Evolutionary conservation across 2,888 invertebrate species (phyloP).

Genomic region (Melanophora roralis): DNA sequence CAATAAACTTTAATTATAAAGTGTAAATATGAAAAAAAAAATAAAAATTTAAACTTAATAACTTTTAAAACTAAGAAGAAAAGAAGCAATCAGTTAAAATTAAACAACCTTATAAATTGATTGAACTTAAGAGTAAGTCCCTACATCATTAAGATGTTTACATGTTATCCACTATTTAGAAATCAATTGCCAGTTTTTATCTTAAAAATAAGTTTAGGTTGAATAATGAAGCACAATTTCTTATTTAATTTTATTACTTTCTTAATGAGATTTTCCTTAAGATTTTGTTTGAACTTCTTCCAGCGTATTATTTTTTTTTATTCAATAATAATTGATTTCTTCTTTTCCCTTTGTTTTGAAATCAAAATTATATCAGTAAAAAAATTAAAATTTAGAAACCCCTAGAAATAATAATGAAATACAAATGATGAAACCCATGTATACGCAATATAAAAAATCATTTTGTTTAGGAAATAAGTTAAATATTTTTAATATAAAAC

Average conservation of each 20-base stretch:
- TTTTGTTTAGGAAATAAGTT: slow-evolving; percentile 36
- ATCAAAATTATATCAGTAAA: slow-evolving; percentile 41
- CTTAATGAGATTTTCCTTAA: no score
- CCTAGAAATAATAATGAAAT: neutral
- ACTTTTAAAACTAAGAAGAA: neutral
- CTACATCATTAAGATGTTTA: no score
- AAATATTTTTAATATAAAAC: slow-evolving; percentile 24
- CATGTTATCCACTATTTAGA: no score
- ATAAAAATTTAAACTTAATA: neutral
- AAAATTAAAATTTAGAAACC: neutral
- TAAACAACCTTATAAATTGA: no score
- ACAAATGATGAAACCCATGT: slow-evolving; percentile 68
- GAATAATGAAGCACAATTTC: no score
- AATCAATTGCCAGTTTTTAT: no score
- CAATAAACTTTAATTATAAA: slow-evolving; percentile 41
- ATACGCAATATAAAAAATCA: slow-evolving; percentile 69
- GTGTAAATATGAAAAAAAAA: slow-evolving; percentile 5
- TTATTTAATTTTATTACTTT: no score
- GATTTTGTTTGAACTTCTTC: no score
- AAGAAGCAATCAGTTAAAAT: no score
- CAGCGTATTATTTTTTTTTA: neutral
- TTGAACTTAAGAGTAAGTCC: no score
- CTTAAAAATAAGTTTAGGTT: no score
- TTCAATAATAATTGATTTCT: slow-evolving; percentile 1
- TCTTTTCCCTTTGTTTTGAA: slow-evolving; percentile 3